Conservation (phyloP, 2,113 vertebrate genomes). For the Festucalex cinctus region DNA sequence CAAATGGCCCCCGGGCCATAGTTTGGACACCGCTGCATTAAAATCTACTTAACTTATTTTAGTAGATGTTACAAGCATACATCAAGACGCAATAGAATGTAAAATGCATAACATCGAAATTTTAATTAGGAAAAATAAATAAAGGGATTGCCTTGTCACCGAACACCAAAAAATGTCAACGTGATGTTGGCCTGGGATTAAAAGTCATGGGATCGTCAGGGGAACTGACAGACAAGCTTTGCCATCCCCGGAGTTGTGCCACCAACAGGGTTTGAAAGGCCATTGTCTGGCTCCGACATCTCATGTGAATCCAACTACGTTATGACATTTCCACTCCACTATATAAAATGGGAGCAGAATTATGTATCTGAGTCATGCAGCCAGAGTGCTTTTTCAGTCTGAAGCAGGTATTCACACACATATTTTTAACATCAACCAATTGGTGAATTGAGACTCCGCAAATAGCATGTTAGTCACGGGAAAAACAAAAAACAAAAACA, state of each 20-base stretch:
- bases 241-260: not conserved
- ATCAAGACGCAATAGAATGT: too few species aligned
- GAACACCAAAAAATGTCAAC: slow-evolving; percentile 1
- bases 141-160: not conserved
- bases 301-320: not conserved
- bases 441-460: not conserved
- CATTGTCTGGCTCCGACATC: not conserved
- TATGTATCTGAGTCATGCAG: not conserved
- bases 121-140: not conserved
- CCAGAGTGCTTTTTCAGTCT: not conserved
- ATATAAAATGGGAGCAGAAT: not conserved
- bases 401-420: not conserved
- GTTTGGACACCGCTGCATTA: too few species aligned
- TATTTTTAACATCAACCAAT: not conserved
- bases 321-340: not conserved
- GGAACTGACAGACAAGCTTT: not conserved
- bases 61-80: too few species aligned
- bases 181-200: not conserved
- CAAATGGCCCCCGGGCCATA: too few species aligned
- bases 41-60: too few species aligned
- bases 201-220: not conserved
- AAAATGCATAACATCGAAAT: too few species aligned
- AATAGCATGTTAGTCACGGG: too few species aligned
- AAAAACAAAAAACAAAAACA: too few species aligned
- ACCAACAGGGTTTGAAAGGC: slow-evolving; percentile 3